These are phyloP conservation scores for Daboia siamensis DNA, from an alignment of 2,113 vertebrate genomes.

Conservation along the genomic window DNA sequence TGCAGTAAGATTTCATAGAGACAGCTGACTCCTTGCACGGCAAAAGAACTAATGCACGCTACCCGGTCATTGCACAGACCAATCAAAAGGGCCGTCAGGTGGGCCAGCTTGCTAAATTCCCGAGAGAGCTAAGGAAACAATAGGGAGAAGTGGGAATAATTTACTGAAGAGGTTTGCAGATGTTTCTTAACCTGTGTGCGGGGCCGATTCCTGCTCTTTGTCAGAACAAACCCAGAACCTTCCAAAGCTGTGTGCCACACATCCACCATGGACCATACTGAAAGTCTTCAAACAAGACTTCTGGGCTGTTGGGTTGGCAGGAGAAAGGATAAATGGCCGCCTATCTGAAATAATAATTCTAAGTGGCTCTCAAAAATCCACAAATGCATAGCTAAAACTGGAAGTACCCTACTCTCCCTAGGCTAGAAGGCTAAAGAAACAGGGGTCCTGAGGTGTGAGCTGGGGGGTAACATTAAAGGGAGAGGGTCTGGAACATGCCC, in stretches of 20 bases:
- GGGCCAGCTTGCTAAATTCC: constrained; percentile 15
- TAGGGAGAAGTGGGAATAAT: background rate
- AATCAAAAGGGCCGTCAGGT: background rate
- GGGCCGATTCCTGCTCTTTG: background rate
- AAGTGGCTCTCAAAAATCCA: background rate
- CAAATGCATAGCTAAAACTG: background rate
- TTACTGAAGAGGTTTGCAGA: background rate
- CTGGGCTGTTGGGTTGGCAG: background rate
- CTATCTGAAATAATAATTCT: background rate
- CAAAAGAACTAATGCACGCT: background rate
- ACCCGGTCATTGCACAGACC: background rate
- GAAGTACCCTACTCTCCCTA: background rate
- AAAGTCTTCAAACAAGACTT: background rate
- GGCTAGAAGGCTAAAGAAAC: background rate
- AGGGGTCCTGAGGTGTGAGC: background rate
- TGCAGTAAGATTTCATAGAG: constrained; percentile 1
- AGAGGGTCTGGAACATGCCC: background rate
- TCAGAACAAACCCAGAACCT: background rate
- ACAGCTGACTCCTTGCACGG: constrained; percentile 17
- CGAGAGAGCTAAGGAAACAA: background rate
- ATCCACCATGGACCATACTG: background rate
- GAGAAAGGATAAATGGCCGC: background rate
- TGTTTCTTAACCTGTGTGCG: background rate
- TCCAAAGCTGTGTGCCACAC: background rate
- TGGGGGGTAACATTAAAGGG: background rate